Conservation (phyloP, 2,797 vertebrate genomes). For the Lepus oiostolus region DNA sequence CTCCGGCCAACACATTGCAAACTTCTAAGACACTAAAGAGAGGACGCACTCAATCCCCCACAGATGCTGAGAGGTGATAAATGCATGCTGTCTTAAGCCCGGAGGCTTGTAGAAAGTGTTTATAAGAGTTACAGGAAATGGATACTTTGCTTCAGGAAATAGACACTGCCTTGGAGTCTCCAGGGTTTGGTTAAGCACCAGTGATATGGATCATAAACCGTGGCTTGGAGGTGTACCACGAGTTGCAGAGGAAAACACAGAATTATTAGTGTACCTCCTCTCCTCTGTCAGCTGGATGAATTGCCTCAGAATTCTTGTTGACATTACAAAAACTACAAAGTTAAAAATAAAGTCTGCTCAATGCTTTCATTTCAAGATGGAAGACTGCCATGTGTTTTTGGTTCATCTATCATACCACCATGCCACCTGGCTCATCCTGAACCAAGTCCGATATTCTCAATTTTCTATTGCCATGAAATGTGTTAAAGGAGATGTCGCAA, state of each 20-base stretch:
- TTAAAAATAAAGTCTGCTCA: conserved; percentile 60
- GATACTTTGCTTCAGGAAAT: background rate
- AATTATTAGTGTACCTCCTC: background rate
- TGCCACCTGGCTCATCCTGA: conserved; percentile 7
- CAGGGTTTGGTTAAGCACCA: background rate
- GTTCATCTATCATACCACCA: background rate
- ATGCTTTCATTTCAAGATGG: background rate
- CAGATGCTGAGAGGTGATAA: background rate
- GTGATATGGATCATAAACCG: too few species aligned
- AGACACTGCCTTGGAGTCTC: background rate
- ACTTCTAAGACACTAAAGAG: background rate
- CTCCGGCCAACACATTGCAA: background rate
- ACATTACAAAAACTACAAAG: background rate
- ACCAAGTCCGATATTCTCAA: conserved; percentile 22
- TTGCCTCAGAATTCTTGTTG: background rate
- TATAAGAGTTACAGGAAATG: too few species aligned
- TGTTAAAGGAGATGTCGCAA: conserved; percentile 19
- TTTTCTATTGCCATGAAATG: conserved; percentile 57
- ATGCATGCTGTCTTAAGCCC: background rate
- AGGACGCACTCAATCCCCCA: background rate
- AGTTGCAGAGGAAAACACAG: background rate
- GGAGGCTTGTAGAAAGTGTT: background rate
- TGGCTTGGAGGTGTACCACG: accelerated
- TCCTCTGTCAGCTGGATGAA: background rate
- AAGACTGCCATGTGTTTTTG: background rate